Evolutionary conservation across 2,797 vertebrate species (phyloP), one percentile per base, ranked within the genome.

Genomic region (Oreochromis mossambicus): DNA sequence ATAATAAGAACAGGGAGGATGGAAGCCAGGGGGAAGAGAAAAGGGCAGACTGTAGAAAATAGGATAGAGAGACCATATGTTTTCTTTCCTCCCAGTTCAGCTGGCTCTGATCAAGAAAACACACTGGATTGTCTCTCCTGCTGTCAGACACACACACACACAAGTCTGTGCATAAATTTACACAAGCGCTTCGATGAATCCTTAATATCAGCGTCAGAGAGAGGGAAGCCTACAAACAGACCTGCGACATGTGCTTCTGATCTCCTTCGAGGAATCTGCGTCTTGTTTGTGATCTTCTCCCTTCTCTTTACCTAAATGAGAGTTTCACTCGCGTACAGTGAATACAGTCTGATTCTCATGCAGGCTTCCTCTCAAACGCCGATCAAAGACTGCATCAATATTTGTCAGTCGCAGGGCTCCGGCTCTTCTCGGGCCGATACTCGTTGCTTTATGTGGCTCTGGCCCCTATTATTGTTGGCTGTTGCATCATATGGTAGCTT

Each of bases 361-460:
- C 43, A 11, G 14, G 54, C 51, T 86, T 83, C 78, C 82, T 78
- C 77, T 85, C 82, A 52, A 86, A 78, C 79, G 24, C 81, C 52
- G 85, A 92, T 94, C 92, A 94, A 94, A 94, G 83, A 5, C 81
- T 88, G 54, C 77, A 80, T 90, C 93, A 94, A 94, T 92, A 92
- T 94, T 94, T 92, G 86, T 86, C 80, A 79, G 78, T 78, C 85
- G 10, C 70, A 26, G 85, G 86, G 78, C 63, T 89, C 83, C 78
- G 38, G 19, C 61, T 61, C 79, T 77, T 84, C 61, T 76, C 17
- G 17, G 85, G 76, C 75, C 68, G 38, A 78, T 76, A 34, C 83
- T 36, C 82, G 3, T 54, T 77, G 87, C 92, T 92, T 89, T 87
- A 84, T 76, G 82, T 83, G 88, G 82, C 76, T 79, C 34, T 81